Evolutionary conservation across 2,888 invertebrate species (phyloP), one percentile per base, ranked within the genome.

Genomic region (Gandaritis pyraliata): DNA sequence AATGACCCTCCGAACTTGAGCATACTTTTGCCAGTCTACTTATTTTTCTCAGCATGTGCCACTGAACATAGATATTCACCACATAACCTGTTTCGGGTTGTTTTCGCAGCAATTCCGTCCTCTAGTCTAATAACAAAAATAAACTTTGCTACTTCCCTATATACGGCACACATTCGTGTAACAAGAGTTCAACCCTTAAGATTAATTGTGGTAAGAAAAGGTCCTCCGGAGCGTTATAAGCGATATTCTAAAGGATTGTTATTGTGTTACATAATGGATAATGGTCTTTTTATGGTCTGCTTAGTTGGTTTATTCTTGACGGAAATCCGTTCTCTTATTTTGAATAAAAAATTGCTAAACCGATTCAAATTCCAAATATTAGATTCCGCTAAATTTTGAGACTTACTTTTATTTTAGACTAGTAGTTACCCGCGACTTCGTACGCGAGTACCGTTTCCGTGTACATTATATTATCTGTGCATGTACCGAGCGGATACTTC

Each of bases 161-260:
- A 5, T 61, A 64, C 56, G 60, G 64, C 51, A 50, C 47, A 65
- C 56, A 53, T 61, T 64, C 41, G 67, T 39, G 18, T 38, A 45
- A 33, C 64, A 47, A 39, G 6, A 41, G 16, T 38, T 49, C 11
- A 11, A 29, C 58, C 51, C 51, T 63, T 46, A 54, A 58, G 63
- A 63, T 63, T 63, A 63, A 58, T 58, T 63, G 63, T 61, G 64
- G 67, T 52, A 63, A 65, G 67, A 64, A 65, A 69, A 67, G 69
- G 69, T 64, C 61, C 65, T 61, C 59, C 54, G 47, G 56, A 64
- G 63, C 49, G 52, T 58, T 64, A 61, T 60, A 60, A 43, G 63
- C 56, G 58, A 61, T 64, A 67, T 67, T 69, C 59, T 70, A 68
- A 66, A 68, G 60, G 58, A 64, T 62, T 62, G 68, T 68, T 68